A percentile compares a stretch with the other conserved stretches of the same genome.
Conservation (phyloP, 1,140 invertebrate species). For the Ruditapes philippinarum region DNA sequence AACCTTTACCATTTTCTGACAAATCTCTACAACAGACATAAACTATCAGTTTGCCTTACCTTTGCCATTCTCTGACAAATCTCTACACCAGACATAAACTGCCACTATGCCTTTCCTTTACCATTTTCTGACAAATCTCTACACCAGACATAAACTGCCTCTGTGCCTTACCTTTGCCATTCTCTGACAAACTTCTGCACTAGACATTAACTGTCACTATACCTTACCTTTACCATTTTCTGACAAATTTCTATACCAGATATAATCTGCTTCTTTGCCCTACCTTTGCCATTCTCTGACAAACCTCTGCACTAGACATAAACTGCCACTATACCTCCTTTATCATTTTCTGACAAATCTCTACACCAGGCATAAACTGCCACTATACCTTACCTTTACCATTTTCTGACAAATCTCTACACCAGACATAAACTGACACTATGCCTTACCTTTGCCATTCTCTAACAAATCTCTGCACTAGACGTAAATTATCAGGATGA, state of each 20-base stretch:
- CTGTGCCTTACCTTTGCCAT: neutral
- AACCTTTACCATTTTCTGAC: no score
- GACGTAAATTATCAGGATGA: conserved; percentile 71
- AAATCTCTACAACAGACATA: conserved; percentile 76
- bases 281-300: neutral
- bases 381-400: neutral
- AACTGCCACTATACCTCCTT: neutral
- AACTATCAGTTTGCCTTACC: no score
- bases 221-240: neutral
- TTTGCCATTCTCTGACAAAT: no score
- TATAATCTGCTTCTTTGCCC: neutral
- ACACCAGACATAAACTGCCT: no score
- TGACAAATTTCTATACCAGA: neutral
- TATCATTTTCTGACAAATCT: neutral
- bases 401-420: neutral
- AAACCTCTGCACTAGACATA: conserved; percentile 35
- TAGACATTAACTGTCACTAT: neutral
- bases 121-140: no score
- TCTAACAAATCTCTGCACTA: conserved; percentile 77
- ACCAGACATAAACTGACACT: neutral
- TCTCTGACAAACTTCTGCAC: neutral
- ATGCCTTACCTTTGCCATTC: conserved; percentile 79
- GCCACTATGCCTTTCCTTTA: neutral
- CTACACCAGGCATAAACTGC: neutral
- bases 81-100: neutral